These are phyloP conservation scores for Phalacrocorax aristotelis DNA, from an alignment of 2,113 vertebrate genomes.

Conservation along the genomic window DNA sequence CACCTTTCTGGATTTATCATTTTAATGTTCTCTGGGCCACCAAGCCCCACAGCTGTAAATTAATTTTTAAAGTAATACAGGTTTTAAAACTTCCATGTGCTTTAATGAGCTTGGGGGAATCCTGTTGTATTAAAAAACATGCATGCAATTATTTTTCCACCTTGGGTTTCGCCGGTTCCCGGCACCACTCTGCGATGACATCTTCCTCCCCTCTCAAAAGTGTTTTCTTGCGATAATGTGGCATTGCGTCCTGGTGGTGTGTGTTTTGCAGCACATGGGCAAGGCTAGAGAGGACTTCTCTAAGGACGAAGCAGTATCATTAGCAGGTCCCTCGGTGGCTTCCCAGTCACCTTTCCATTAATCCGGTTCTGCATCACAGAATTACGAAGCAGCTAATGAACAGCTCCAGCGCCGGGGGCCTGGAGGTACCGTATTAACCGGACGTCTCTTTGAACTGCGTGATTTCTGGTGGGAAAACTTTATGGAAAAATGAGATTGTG, in stretches of 20 bases:
- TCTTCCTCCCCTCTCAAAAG: conserved; percentile 56
- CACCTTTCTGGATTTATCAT: conserved; percentile 69
- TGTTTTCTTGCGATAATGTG: conserved; percentile 37
- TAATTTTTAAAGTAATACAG: conserved; percentile 76
- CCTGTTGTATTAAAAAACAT: conserved; percentile 69
- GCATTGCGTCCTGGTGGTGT: conserved; percentile 36
- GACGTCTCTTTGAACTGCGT: conserved; percentile 63
- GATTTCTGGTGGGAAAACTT: conserved; percentile 72
- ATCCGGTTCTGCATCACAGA: conserved; percentile 66
- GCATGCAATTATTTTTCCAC: conserved; percentile 72
- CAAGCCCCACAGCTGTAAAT: conserved; percentile 73
- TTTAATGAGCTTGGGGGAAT: conserved; percentile 75
- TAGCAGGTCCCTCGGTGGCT: conserved; percentile 61
- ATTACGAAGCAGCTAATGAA: conserved; percentile 62
- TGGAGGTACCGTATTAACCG: conserved; percentile 64
- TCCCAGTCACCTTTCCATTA: conserved; percentile 70
- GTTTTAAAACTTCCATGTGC: conserved; percentile 73
- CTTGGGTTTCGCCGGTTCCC: conserved; percentile 50
- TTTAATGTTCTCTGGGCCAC: conserved; percentile 74
- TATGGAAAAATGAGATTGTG: neutral
- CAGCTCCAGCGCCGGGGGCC: conserved; percentile 47
- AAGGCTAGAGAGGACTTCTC: conserved; percentile 55
- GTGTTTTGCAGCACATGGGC: conserved; percentile 46
- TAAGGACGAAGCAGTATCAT: conserved; percentile 58
- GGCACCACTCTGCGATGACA: conserved; percentile 22